Percentiles rank a stretch among this genome's conserved stretches.
phyloP scores from a whole-genome alignment of 2,113 vertebrate species.

The Triplophysa tibetana region DNA sequence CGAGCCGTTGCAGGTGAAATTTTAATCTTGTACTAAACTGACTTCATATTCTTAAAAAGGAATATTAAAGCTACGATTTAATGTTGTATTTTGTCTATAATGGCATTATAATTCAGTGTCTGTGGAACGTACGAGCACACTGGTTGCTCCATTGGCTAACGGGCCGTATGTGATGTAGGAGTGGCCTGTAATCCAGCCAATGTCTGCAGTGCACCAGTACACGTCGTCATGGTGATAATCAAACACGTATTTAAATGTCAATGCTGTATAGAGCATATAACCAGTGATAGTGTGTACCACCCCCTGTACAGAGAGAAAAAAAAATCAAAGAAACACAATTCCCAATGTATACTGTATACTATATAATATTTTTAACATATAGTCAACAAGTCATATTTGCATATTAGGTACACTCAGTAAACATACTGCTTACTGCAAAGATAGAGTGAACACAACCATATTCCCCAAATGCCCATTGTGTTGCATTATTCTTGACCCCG shows the following conservation, averaged over 20 bases:
- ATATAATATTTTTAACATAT: background rate
- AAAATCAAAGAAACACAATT: background rate
- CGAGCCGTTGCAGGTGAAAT: background rate
- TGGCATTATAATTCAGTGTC: background rate
- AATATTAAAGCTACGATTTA: no score
- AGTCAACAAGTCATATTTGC: no score
- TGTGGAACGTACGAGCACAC: slow-evolving; percentile 69
- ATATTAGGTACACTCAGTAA: no score
- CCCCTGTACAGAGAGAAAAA: slow-evolving; percentile 63
- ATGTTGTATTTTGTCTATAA: background rate
- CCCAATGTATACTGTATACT: background rate
- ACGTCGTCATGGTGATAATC: slow-evolving; percentile 74
- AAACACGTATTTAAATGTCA: slow-evolving; percentile 79
- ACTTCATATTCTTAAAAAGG: background rate
- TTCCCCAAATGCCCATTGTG: background rate
- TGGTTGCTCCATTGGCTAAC: slow-evolving; percentile 75
- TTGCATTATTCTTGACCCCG: background rate
- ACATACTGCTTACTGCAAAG: no score
- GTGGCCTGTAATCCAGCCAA: slow-evolving; percentile 82
- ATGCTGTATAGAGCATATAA: slow-evolving; percentile 77
- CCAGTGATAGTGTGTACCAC: slow-evolving; percentile 78
- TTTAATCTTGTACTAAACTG: background rate
- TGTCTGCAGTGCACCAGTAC: slow-evolving; percentile 81
- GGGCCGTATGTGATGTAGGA: slow-evolving; percentile 80
- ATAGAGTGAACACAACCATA: background rate